Conservation (phyloP, 37 sponge, comb jelly and placozoan genomes). For the Ephydatia muelleri region DNA sequence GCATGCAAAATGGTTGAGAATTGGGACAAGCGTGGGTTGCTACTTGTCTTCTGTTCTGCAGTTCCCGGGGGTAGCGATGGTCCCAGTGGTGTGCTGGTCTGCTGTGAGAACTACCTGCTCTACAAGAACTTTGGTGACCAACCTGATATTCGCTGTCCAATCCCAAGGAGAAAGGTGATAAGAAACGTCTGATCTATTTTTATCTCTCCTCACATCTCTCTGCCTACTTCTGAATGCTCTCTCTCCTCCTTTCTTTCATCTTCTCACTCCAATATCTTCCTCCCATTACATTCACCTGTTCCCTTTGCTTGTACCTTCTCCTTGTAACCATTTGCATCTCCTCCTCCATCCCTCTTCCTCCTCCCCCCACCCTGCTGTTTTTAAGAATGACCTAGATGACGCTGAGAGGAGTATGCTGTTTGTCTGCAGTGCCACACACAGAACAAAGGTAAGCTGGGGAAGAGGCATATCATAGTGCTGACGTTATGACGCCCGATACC, state of each 20-base stretch:
- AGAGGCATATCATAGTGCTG: too few species aligned
- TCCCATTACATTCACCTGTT: neutral
- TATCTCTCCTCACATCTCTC: neutral
- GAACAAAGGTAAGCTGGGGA: slow-evolving; percentile 74
- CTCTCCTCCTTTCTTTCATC: neutral
- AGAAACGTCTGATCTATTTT: neutral
- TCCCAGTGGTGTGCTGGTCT: slow-evolving; percentile 97
- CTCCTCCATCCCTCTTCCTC: neutral
- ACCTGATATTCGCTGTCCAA: slow-evolving; percentile 94
- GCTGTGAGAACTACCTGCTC: slow-evolving; percentile 98
- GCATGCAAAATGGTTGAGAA: neutral
- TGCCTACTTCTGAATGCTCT: neutral
- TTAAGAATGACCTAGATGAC: slow-evolving; percentile 92
- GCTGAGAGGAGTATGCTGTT: slow-evolving; percentile 94
- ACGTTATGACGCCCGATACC: too few species aligned
- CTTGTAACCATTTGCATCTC: neutral
- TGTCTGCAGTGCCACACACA: slow-evolving; percentile 89
- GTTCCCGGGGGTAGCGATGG: slow-evolving; percentile 98
- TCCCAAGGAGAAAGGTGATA: slow-evolving; percentile 82
- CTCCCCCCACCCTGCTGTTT: neutral
- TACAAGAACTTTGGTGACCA: slow-evolving; percentile 99
- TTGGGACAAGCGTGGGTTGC: neutral
- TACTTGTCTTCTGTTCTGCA: neutral
- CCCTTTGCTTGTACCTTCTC: neutral
- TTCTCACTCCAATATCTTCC: neutral